A percentile compares a stretch with the other conserved stretches of the same genome.
These are phyloP conservation scores for Columba livia DNA, from an alignment of 2,113 vertebrate genomes.

Conservation along the genomic window DNA sequence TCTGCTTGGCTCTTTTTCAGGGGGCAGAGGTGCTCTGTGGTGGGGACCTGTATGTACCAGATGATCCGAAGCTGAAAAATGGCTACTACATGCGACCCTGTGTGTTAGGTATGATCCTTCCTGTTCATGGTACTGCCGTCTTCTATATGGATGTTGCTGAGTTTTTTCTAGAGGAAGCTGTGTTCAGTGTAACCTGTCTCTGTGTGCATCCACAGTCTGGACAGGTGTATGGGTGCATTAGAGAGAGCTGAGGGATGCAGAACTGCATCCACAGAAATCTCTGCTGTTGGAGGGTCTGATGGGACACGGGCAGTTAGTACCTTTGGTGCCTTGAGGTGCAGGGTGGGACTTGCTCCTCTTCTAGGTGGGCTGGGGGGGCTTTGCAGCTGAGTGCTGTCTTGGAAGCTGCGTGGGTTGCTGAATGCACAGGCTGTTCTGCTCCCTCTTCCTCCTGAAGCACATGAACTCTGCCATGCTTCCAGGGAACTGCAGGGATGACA, in stretches of 20 bases:
- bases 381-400: not conserved
- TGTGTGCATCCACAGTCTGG: rapidly evolving
- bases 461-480: not conserved
- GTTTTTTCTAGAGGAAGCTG: not conserved
- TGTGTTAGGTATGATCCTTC: conserved; percentile 81
- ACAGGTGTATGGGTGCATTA: too few relatives aligned
- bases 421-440: not conserved
- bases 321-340: not conserved
- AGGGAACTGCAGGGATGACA: conserved; percentile 93
- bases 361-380: not conserved
- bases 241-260: not conserved
- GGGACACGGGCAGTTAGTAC: not conserved
- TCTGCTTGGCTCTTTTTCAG: conserved; percentile 66
- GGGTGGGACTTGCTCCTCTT: not conserved
- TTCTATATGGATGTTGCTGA: not conserved
- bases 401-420: not conserved
- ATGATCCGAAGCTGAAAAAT: conserved; percentile 86
- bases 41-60: conserved; percentile 81
- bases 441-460: not conserved
- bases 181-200: not conserved
- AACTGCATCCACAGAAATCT: not conserved
- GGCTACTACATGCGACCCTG: conserved; percentile 94
- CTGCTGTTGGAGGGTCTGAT: not conserved
- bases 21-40: conserved; percentile 91
- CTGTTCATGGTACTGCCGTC: rapidly evolving